Percentiles rank a stretch among this genome's conserved stretches.
Conservation (phyloP, 2,113 vertebrate species). For the Silurus meridionalis region DNA sequence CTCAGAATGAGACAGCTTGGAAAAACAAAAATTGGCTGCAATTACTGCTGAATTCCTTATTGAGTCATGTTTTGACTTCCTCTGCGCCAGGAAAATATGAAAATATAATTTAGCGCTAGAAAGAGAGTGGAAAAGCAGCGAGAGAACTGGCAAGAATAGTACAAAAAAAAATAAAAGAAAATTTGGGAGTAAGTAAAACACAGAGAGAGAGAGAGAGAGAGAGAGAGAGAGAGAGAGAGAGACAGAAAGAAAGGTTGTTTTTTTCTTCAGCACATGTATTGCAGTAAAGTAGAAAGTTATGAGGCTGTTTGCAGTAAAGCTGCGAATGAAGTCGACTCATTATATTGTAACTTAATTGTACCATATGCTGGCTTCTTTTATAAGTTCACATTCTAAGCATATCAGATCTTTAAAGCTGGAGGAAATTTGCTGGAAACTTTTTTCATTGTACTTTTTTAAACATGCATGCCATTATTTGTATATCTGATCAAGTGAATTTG, state of each 20-base stretch:
- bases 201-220: not conserved
- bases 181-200: not conserved
- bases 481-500: not conserved
- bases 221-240: conserved; percentile 2
- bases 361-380: conserved; percentile 40
- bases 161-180: conserved; percentile 4
- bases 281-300: conserved; percentile 29
- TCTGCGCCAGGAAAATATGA: conserved; percentile 59
- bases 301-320: conserved; percentile 38
- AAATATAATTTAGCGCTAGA: conserved; percentile 40
- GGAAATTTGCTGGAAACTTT: conserved; percentile 7
- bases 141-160: conserved; percentile 17
- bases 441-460: not conserved
- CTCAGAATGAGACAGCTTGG: conserved; percentile 50
- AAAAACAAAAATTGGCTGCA: conserved; percentile 54
- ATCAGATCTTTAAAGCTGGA: conserved; percentile 13
- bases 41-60: conserved; percentile 54
- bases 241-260: not conserved
- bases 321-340: conserved; percentile 30
- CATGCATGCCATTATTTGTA: not conserved
- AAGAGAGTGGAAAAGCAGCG: conserved; percentile 28
- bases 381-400: conserved; percentile 40
- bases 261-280: conserved; percentile 5
- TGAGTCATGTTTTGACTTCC: conserved; percentile 57
- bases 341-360: conserved; percentile 39